Evolutionary conservation across 2,113 vertebrate species (phyloP).

Genomic region (Alces alces): DNA sequence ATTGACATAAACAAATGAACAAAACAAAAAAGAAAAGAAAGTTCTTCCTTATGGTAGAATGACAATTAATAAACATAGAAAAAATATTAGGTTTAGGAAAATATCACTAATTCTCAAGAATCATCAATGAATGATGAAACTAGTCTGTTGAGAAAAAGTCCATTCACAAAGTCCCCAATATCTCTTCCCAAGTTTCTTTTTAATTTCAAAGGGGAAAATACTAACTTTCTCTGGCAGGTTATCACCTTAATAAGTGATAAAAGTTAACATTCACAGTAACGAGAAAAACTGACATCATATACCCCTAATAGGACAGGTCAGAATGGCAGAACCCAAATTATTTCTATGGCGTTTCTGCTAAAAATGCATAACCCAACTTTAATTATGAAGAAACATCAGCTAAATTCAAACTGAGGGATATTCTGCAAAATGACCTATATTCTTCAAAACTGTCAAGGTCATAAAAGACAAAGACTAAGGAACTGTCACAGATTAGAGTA

Average conservation of each 20-base stretch:
- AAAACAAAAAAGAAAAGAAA: neutral
- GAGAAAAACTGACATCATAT: neutral
- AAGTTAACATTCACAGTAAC: conserved; percentile 13
- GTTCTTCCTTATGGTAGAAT: neutral
- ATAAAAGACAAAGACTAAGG: neutral
- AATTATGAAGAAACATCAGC: neutral
- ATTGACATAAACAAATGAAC: neutral
- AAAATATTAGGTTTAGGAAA: neutral
- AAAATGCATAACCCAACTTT: neutral
- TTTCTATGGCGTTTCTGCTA: neutral
- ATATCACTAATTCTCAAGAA: conserved; percentile 13
- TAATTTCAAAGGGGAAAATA: neutral
- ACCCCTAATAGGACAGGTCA: neutral
- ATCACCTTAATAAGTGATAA: neutral
- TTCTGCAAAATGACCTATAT: neutral
- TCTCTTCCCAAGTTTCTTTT: conserved; percentile 21
- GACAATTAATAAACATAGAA: neutral
- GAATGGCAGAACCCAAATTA: neutral
- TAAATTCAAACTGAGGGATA: neutral
- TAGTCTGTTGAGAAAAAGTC: neutral
- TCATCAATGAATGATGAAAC: neutral
- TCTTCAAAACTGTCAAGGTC: neutral
- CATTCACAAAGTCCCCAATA: conserved; percentile 6
- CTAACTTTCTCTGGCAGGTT: neutral
- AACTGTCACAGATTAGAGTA: neutral